Evolutionary conservation across 1,140 invertebrate genomes (phyloP).

Genomic region (Lepidotrigona ventralis): DNA sequence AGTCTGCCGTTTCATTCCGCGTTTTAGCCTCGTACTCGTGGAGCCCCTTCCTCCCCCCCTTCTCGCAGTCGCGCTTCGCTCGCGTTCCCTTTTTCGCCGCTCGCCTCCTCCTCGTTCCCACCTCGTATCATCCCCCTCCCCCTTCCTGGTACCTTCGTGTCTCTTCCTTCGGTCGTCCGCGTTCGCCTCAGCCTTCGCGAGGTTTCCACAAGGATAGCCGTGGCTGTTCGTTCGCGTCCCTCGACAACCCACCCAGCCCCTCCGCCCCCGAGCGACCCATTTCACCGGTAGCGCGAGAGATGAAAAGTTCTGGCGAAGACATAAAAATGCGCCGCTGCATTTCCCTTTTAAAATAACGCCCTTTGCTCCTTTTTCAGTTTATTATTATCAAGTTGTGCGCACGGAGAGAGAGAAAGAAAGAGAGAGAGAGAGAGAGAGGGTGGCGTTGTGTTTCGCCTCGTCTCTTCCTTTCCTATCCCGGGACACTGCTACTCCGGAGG

Average conservation of each 20-base stretch:
- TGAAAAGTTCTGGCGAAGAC: slow-evolving; percentile 81
- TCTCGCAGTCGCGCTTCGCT: background rate
- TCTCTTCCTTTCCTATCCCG: slow-evolving; percentile 18
- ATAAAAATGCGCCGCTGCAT: slow-evolving; percentile 80
- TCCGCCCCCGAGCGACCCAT: slow-evolving; percentile 13
- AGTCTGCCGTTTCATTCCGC: slow-evolving; percentile 80
- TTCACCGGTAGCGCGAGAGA: slow-evolving; percentile 63
- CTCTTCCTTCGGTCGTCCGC: slow-evolving; percentile 44
- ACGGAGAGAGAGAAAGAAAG: too few relatives aligned
- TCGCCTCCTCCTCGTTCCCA: background rate
- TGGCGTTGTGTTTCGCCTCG: slow-evolving; percentile 19
- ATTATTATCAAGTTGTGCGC: slow-evolving; percentile 79
- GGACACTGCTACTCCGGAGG: slow-evolving; percentile 1
- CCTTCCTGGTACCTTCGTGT: slow-evolving; percentile 26
- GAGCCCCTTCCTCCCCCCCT: slow-evolving; percentile 17
- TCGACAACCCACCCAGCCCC: slow-evolving; percentile 29
- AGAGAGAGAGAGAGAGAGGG: too few relatives aligned
- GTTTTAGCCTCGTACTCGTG: slow-evolving; percentile 72
- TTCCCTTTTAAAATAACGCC: slow-evolving; percentile 80
- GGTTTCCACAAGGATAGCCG: slow-evolving; percentile 52
- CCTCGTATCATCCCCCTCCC: background rate
- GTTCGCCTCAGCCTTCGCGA: slow-evolving; percentile 54
- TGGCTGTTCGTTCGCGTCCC: slow-evolving; percentile 8
- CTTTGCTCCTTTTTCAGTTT: slow-evolving; percentile 79
- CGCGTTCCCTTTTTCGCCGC: slow-evolving; percentile 25